These are phyloP conservation scores for Cephus pulcher DNA, from an alignment of 2,888 invertebrate species.

Conservation along the genomic window DNA sequence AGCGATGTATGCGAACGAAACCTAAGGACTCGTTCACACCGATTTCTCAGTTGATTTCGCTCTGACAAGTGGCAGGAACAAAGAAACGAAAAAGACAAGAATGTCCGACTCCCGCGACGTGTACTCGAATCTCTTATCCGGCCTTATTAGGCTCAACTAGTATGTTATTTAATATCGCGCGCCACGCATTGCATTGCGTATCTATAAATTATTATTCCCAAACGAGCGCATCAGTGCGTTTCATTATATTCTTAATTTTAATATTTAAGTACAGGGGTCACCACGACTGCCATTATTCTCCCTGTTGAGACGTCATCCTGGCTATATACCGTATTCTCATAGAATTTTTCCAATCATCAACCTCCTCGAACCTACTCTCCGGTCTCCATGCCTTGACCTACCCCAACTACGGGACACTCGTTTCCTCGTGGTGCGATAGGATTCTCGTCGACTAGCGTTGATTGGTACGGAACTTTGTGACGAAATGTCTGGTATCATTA, in stretches of 20 bases:
- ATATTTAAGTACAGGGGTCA: constrained; percentile 8
- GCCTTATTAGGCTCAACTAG: not conserved
- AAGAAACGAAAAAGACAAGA: not conserved
- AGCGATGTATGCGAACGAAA: not conserved
- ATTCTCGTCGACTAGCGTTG: not conserved
- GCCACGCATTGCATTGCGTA: not conserved
- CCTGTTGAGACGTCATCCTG: not conserved
- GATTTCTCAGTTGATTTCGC: not conserved
- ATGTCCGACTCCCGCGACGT: not conserved
- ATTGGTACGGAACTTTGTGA: not conserved
- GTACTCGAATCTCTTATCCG: not conserved
- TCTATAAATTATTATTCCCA: not conserved
- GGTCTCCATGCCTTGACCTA: not conserved
- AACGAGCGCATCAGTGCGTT: not conserved
- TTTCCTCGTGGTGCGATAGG: not conserved
- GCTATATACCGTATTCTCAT: not conserved
- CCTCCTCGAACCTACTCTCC: not conserved
- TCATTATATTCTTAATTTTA: constrained; percentile 1
- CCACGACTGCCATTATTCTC: not conserved
- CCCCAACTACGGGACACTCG: not conserved
- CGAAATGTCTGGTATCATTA: not conserved
- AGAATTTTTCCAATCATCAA: not conserved
- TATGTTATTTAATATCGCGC: not conserved
- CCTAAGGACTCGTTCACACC: not conserved
- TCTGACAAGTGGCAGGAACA: not conserved